These are phyloP conservation scores for Sturnira hondurensis DNA, from an alignment of 2,113 vertebrate genomes.

Conservation along the genomic window DNA sequence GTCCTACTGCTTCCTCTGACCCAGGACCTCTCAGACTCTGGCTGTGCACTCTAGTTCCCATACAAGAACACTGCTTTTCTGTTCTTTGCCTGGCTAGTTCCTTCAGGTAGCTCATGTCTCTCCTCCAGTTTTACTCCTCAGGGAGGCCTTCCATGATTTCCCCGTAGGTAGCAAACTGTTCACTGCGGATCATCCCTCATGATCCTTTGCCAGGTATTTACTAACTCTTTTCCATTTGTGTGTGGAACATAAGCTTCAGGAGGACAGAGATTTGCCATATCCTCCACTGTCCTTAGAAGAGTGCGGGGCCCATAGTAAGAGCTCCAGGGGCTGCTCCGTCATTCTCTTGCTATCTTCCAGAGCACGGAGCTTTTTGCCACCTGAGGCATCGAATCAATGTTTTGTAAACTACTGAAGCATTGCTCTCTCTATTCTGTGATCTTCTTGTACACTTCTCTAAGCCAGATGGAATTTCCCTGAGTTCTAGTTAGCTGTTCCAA, in stretches of 20 bases:
- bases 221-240: not conserved
- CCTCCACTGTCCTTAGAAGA: not conserved
- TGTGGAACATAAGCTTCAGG: not conserved
- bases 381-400: not conserved
- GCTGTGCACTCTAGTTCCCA: not conserved
- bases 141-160: not conserved
- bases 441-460: constrained; percentile 58
- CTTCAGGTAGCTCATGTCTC: not conserved
- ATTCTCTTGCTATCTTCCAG: not conserved
- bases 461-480: constrained; percentile 57
- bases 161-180: not conserved
- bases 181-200: not conserved
- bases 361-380: not conserved
- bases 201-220: not conserved
- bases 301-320: not conserved
- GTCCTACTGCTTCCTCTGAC: too few relatives aligned
- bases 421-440: constrained; percentile 39
- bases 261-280: not conserved
- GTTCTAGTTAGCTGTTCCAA: constrained; percentile 51
- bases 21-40: not conserved
- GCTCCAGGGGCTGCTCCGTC: not conserved
- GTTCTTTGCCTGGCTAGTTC: not conserved
- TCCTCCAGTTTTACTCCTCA: not conserved
- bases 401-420: constrained; percentile 25
- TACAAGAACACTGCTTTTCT: not conserved